These are phyloP conservation scores for Echiichthys vipera DNA, from an alignment of 2,797 vertebrate species.

Conservation along the genomic window DNA sequence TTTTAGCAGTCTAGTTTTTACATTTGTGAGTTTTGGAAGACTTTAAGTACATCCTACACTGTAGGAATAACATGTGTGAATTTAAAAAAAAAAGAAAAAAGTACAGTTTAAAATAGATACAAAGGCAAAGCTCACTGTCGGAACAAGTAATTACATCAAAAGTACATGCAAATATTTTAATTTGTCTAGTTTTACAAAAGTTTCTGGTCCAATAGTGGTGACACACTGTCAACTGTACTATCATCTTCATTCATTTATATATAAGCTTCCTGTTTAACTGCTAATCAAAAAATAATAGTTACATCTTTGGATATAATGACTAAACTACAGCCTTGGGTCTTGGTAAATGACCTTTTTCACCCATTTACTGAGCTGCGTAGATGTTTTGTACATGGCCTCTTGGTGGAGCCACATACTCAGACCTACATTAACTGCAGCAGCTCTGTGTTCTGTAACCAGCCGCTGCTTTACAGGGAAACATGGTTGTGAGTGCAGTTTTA, in stretches of 20 bases:
- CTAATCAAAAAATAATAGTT: not conserved
- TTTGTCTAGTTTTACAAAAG: not conserved
- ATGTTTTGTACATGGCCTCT: conserved; percentile 47
- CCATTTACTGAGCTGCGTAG: not conserved
- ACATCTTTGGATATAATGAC: not conserved
- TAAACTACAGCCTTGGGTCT: not conserved
- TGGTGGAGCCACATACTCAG: conserved; percentile 74
- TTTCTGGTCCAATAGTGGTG: not conserved
- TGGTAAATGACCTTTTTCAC: not conserved
- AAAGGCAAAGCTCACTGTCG: not conserved
- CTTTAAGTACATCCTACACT: too few relatives aligned
- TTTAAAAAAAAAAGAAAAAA: too few relatives aligned
- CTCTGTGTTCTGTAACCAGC: not conserved
- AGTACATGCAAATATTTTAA: not conserved
- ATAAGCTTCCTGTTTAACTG: not conserved
- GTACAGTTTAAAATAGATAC: not conserved
- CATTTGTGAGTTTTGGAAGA: too few relatives aligned
- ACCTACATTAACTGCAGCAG: not conserved
- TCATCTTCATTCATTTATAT: not conserved
- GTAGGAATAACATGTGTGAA: too few relatives aligned
- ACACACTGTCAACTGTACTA: too few relatives aligned
- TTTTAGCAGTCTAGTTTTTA: too few relatives aligned
- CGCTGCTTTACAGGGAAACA: not conserved
- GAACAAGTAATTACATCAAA: not conserved
- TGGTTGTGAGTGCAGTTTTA: conserved; percentile 9